phyloP scores from a whole-genome alignment of 30 jellyfish, hydroid and myxozoan species.

The Haliclystus octoradiatus region DNA sequence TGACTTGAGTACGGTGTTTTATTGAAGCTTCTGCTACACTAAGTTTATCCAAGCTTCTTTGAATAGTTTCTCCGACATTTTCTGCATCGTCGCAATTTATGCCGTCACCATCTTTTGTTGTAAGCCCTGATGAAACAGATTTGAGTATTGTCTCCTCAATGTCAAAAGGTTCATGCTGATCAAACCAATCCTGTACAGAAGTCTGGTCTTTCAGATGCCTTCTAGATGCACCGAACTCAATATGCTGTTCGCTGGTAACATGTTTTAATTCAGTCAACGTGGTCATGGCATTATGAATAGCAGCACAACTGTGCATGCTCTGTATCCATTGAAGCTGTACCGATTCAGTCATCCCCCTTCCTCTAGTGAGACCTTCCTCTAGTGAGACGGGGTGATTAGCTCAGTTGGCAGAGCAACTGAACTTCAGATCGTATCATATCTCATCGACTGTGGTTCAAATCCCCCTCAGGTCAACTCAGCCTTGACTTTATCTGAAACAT shows the following conservation, averaged over 20 bases:
- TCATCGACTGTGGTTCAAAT: too few relatives aligned
- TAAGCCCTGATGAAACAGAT: constrained; percentile 21
- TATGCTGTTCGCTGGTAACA: constrained; percentile 37
- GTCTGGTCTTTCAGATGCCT: constrained; percentile 8
- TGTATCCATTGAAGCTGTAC: constrained; percentile 26
- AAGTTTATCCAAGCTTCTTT: constrained; percentile 13
- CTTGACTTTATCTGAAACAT: too few relatives aligned
- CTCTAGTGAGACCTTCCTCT: constrained; percentile 48
- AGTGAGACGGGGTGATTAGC: too few relatives aligned
- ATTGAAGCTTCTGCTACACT: constrained; percentile 16
- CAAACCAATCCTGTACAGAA: constrained; percentile 16
- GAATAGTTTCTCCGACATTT: constrained; percentile 25
- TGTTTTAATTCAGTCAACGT: constrained; percentile 8
- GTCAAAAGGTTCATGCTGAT: constrained; percentile 34
- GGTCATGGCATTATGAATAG: constrained; percentile 25
- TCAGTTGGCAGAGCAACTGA: too few relatives aligned
- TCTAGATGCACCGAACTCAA: constrained; percentile 24
- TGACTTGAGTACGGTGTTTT: constrained; percentile 9
- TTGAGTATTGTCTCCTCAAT: constrained; percentile 18
- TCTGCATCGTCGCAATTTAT: constrained; percentile 47
- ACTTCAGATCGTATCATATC: too few relatives aligned
- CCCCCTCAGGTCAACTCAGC: too few relatives aligned
- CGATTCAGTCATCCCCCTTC: constrained; percentile 39
- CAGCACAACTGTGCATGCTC: constrained; percentile 20
- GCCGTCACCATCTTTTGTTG: constrained; percentile 11